phyloP scores from a whole-genome alignment of 2,888 invertebrate species.

The Dryobota labecula region DNA sequence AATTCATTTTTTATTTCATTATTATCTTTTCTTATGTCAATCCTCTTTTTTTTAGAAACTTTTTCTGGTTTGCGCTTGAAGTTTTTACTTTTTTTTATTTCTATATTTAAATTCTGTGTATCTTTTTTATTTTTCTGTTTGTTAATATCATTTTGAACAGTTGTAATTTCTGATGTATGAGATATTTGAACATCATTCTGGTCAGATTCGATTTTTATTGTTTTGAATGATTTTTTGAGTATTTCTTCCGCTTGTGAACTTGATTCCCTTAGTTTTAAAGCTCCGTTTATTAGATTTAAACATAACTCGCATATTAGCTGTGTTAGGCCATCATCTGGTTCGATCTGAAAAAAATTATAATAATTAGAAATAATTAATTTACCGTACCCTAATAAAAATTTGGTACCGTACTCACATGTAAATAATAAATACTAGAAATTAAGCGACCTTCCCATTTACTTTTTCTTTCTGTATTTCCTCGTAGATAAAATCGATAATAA shows the following conservation, averaged over 20 bases:
- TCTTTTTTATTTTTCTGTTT: constrained; percentile 19
- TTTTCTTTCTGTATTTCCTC: constrained; percentile 10
- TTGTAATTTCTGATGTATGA: not conserved
- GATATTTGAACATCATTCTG: not conserved
- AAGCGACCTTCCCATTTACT: not conserved
- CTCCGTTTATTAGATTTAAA: constrained; percentile 37
- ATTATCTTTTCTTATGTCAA: not conserved
- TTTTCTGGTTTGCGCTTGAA: not conserved
- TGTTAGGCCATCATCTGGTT: constrained; percentile 59
- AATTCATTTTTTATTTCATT: constrained; percentile 14
- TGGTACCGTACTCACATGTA: too few relatives aligned
- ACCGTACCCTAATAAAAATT: too few relatives aligned
- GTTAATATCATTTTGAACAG: constrained; percentile 2
- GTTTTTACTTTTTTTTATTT: not conserved
- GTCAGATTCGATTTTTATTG: constrained; percentile 31
- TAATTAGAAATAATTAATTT: not conserved
- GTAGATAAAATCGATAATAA: constrained; percentile 35
- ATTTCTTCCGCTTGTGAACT: constrained; percentile 55
- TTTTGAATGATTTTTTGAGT: constrained; percentile 19
- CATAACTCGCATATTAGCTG: constrained; percentile 63
- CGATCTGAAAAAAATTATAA: constrained; percentile 52
- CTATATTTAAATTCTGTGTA: not conserved
- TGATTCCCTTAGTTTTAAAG: constrained; percentile 56
- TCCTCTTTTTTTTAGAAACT: not conserved
- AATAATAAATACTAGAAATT: not conserved